Conservation (phyloP, 2,113 vertebrate species). For the Microtus richardsoni region DNA sequence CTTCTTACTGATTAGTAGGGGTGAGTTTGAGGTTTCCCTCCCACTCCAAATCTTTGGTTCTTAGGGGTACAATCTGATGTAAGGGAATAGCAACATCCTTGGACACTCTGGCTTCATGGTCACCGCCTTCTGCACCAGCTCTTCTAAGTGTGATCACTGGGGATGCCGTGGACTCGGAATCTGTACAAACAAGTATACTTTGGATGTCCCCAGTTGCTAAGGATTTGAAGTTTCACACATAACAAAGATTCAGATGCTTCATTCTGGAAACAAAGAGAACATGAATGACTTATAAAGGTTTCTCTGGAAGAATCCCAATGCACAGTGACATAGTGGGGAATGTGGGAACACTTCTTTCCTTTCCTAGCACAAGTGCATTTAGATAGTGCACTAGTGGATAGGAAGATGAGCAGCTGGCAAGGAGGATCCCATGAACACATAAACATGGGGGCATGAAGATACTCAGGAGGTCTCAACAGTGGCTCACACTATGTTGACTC, state of each 20-base stretch:
- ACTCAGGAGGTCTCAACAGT: accelerated
- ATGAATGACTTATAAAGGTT: neutral
- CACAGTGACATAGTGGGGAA: neutral
- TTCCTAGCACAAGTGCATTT: neutral
- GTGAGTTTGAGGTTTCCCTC: conserved; percentile 23
- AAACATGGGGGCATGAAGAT: accelerated
- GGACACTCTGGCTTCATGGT: neutral
- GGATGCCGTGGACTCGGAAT: conserved; percentile 91
- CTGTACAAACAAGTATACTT: conserved; percentile 93
- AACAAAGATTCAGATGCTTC: conserved; percentile 64
- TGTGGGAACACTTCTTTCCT: neutral
- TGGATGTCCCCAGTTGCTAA: conserved; percentile 91
- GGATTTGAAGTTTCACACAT: conserved; percentile 86
- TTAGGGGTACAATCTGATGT: neutral
- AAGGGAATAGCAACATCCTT: neutral
- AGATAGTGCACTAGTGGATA: neutral
- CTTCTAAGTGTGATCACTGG: neutral
- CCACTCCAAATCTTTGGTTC: neutral
- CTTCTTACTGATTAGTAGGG: neutral
- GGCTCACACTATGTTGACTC: neutral
- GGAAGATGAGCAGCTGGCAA: neutral
- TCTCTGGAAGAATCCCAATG: neutral
- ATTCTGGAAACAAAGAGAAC: conserved; percentile 73
- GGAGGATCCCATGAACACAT: neutral
- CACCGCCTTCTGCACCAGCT: neutral